Evolutionary conservation across 2,113 vertebrate species (phyloP), one percentile per base, ranked within the genome.

Genomic region (Numida meleagris): DNA sequence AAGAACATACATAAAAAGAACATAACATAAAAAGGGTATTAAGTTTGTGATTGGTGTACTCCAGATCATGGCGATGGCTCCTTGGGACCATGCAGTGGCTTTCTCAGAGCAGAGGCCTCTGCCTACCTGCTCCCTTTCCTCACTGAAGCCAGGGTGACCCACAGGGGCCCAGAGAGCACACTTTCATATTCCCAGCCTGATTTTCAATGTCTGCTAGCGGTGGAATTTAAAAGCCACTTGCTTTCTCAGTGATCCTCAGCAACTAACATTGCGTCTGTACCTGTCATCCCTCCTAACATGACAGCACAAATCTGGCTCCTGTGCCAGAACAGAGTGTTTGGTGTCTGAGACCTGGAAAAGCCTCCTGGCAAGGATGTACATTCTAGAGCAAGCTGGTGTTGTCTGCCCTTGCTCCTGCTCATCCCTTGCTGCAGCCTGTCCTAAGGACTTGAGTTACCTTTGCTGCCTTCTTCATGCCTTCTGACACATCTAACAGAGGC

Each of bases 121-220:
- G 10, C 23, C 53, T 51, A 20, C 10, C 14, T 75, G 34, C 29
- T 10, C 0, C 2, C 15, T 78, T 72, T 43, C 55, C 38, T 5
- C 31, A 43, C 12, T 57, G 65, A 87, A 78, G 25, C n/a, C 84
- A 48, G 2, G 13, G 11, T 6, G 4, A 6, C 46, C 23, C 53
- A 76, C 45, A 67, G 43, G 82, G 51, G 48, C 65, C 12, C 17
- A 68, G 57, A 65, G 42, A 6, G 7, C 19, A 17, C 23, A 46
- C 38, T 27, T 77, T 61, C 29, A n/a, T 14, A 50, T 14, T 20
- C 3, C 12, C 4, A 18, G 4, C 34, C 51, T 59, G 29, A 0
- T 18, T 87, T 88, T 53, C 80, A 6, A 2, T 68, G 27, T 50
- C 33, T 61, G 17, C 5, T 71, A 43, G 10, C 10, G 12, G 14